Evolutionary conservation across 2,113 vertebrate species (phyloP).

Genomic region (Talpa occidentalis): DNA sequence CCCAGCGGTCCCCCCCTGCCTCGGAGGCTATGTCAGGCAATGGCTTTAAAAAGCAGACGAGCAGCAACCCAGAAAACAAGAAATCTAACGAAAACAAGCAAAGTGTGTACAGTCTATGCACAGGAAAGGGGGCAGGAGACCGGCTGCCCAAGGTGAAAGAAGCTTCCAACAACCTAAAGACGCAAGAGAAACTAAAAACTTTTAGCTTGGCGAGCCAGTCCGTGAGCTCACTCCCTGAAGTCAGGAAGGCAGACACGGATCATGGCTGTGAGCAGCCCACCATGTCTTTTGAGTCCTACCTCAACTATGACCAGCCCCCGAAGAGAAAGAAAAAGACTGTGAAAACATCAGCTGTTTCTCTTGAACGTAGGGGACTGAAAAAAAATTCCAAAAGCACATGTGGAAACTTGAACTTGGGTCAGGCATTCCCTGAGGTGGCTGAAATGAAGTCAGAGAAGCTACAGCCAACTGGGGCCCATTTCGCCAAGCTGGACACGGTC

Average conservation of each 20-base stretch:
- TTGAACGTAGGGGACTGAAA: slow-evolving; percentile 83
- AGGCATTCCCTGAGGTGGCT: slow-evolving; percentile 78
- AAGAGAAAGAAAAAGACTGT: slow-evolving; percentile 92
- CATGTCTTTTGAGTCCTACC: slow-evolving; percentile 98
- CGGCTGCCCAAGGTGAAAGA: slow-evolving; percentile 81
- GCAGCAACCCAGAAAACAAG: slow-evolving; percentile 83
- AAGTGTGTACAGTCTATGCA: slow-evolving; percentile 46
- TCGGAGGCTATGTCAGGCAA: slow-evolving; percentile 78
- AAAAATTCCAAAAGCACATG: slow-evolving; percentile 85
- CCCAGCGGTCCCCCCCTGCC: slow-evolving; percentile 73
- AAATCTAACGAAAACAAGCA: slow-evolving; percentile 85
- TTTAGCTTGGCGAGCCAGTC: slow-evolving; percentile 67
- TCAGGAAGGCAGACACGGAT: slow-evolving; percentile 80
- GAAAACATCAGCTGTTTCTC: slow-evolving; percentile 76
- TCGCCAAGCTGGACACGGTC: slow-evolving; percentile 77
- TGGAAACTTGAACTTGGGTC: slow-evolving; percentile 75
- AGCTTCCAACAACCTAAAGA: slow-evolving; percentile 81
- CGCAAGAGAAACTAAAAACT: slow-evolving; percentile 79
- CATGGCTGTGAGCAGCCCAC: slow-evolving; percentile 92
- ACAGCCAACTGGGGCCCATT: slow-evolving; percentile 3
- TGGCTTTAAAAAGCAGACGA: slow-evolving; percentile 84
- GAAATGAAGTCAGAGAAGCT: slow-evolving; percentile 80
- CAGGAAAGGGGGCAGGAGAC: slow-evolving; percentile 82
- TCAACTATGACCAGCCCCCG: slow-evolving; percentile 96
- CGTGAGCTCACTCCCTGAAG: slow-evolving; percentile 54